Evolutionary conservation across 2,113 vertebrate genomes (phyloP), one percentile per base, ranked within the genome.

Genomic region (Phalacrocorax pelagicus): DNA sequence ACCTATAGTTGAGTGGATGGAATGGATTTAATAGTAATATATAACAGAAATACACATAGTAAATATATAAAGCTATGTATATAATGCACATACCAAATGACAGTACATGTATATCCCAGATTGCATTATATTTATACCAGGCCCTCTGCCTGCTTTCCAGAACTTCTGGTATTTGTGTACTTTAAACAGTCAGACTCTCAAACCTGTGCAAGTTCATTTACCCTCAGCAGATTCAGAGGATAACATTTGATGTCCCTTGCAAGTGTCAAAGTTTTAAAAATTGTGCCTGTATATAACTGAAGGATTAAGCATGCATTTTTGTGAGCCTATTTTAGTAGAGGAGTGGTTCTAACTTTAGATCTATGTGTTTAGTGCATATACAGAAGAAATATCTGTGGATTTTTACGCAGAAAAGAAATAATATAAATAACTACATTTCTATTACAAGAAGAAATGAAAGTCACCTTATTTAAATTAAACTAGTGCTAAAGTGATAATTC

Each of bases 21-120:
- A 95, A 91, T 90, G 83, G 74, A 87, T 97, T 95, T 92, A 97
- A 94, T 80, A 80, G 66, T 77, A 87, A 91, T 94, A 95, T 73
- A 94, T 80, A 95, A 91, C 75, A 96, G 74, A 92, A 95, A 95
- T 87, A 78, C 81, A 67, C 57, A 49, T 77, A 91, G 89, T 94
- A 95, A 96, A 97, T 77, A 94, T 77, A 94, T 90, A 90, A 95
- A 87, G 79, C 86, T 77, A 58, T 44, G 42, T 92, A 80, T 94
- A 85, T 87, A 95, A 95, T 85, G 59, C 78, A 95, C 66, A 77
- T 77, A 85, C 12, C 46, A 89, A 92, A 95, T 94, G 86, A 82
- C 89, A 95, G 66, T 36, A 26, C 32, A 51, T 26, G 42, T 90
- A 30, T 65, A 89, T 72, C 65, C 54, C 71, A 85, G 80, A 81